phyloP scores from a whole-genome alignment of 2,888 invertebrate genomes.

The Cyclophora punctaria region DNA sequence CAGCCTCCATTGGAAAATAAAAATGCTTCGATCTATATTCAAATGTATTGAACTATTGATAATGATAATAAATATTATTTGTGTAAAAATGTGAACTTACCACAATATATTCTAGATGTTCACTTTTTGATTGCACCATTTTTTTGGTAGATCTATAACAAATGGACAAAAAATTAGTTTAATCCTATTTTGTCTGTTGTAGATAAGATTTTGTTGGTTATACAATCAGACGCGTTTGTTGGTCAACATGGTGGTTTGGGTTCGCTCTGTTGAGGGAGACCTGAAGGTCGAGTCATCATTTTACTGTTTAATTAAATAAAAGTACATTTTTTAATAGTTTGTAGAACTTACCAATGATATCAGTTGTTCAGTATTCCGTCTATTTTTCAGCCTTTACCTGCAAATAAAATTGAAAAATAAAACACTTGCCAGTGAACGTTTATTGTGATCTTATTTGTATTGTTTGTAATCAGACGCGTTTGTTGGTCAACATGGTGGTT shows the following conservation, averaged over 20 bases:
- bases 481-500: conserved; percentile 47
- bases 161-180: neutral
- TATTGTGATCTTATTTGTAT: no score
- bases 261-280: conserved; percentile 71
- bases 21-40: no score
- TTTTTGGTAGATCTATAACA: neutral
- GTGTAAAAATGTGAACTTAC: neutral
- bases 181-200: neutral
- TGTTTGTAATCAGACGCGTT: conserved; percentile 36
- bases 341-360: no score
- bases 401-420: no score
- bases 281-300: conserved; percentile 44
- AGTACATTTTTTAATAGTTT: no score
- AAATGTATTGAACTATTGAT: no score
- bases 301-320: neutral
- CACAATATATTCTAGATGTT: neutral
- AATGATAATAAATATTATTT: conserved; percentile 2
- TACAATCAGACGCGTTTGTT: conserved; percentile 25
- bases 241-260: conserved; percentile 38
- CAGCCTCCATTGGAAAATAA: no score
- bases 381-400: no score
- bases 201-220: no score
- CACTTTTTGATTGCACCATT: neutral
- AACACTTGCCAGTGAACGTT: no score
- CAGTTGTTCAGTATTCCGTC: no score